phyloP scores from a whole-genome alignment of 1,140 invertebrate species.

The Hyphantria cunea region DNA sequence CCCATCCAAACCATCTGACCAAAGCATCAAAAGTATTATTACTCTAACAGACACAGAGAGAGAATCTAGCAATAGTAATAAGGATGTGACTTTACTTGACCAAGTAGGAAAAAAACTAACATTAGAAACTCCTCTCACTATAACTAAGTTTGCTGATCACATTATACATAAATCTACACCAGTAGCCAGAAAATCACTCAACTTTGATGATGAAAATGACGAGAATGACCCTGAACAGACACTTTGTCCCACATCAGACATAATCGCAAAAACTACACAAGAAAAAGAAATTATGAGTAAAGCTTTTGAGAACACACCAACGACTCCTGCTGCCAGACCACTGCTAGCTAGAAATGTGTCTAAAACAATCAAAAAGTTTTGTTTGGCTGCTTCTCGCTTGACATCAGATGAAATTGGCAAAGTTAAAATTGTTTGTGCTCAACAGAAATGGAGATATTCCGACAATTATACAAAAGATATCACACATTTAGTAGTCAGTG shows the following conservation, averaged over 20 bases:
- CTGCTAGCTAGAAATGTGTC: conserved; percentile 19
- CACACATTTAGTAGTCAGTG: conserved; percentile 72
- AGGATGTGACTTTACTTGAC: conserved; percentile 45
- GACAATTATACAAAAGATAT: conserved; percentile 64
- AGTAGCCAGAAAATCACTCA: conserved; percentile 64
- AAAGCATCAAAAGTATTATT: conserved; percentile 27
- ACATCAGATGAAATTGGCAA: conserved; percentile 41
- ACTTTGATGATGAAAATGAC: conserved; percentile 49
- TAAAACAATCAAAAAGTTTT: conserved; percentile 39
- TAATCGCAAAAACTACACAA: conserved; percentile 58
- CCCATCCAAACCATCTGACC: conserved; percentile 34
- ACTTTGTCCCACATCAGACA: conserved; percentile 45
- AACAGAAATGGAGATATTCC: conserved; percentile 57
- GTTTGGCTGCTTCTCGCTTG: conserved; percentile 66
- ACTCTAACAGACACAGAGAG: conserved; percentile 28
- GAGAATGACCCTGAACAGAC: conserved; percentile 54
- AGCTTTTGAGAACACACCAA: conserved; percentile 54
- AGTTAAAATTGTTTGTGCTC: conserved; percentile 51
- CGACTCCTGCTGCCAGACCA: conserved; percentile 21
- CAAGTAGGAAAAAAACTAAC: conserved; percentile 34
- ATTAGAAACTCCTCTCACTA: conserved; percentile 62
- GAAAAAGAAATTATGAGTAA: conserved; percentile 63
- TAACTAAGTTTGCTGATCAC: conserved; percentile 64
- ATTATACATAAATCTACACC: conserved; percentile 71
- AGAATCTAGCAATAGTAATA: conserved; percentile 44